These are phyloP conservation scores for Regulus satrapa DNA, from an alignment of 2,113 vertebrate genomes.

Conservation along the genomic window DNA sequence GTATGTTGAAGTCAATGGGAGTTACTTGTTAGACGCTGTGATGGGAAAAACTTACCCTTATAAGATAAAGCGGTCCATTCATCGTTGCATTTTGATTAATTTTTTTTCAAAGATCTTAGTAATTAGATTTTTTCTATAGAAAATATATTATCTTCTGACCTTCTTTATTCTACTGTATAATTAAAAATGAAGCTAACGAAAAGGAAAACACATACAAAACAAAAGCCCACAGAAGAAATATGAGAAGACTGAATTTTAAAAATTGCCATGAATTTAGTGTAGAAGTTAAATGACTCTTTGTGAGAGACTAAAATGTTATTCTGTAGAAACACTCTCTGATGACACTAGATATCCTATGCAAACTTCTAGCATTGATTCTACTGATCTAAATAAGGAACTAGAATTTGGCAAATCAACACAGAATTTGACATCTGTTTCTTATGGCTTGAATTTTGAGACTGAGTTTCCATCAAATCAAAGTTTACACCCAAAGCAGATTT, in stretches of 20 bases:
- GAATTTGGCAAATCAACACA: neutral
- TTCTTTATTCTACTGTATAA: neutral
- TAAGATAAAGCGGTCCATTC: neutral
- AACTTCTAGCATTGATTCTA: neutral
- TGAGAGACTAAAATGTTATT: neutral
- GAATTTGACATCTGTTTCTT: neutral
- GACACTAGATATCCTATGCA: neutral
- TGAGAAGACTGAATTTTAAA: neutral
- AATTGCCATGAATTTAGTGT: neutral
- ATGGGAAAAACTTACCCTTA: neutral
- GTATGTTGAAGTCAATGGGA: conserved; percentile 30
- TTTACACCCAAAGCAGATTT: neutral
- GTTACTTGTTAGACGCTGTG: conserved; percentile 29
- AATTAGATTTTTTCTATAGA: neutral
- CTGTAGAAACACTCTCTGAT: neutral
- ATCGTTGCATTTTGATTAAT: neutral
- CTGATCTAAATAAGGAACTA: neutral
- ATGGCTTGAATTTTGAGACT: neutral
- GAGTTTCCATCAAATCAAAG: neutral
- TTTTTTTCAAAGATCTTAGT: neutral
- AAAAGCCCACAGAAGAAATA: neutral
- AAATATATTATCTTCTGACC: neutral
- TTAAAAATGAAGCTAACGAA: neutral
- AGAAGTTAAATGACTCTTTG: neutral
- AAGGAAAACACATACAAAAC: neutral